Conservation (phyloP, 2,797 vertebrate species). For the Eulemur albifrons region DNA sequence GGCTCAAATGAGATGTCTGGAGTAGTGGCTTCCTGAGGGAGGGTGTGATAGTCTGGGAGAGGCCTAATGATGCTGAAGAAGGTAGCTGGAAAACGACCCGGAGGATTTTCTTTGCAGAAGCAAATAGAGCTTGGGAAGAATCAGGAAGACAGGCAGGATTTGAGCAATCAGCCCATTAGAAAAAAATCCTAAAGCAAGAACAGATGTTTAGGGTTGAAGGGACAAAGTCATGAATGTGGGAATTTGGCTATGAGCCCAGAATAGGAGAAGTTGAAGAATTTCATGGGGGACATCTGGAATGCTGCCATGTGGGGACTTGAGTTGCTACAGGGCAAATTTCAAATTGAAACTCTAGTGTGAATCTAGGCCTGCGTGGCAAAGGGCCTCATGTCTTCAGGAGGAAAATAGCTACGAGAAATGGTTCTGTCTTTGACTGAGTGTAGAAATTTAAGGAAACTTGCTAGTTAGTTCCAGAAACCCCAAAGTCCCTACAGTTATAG, state of each 20-base stretch:
- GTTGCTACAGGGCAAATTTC: slow-evolving; percentile 17
- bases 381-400: background rate
- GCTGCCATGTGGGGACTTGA: slow-evolving; percentile 13
- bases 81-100: background rate
- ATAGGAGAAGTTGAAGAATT: slow-evolving; percentile 31
- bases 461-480: slow-evolving; percentile 21
- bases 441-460: slow-evolving; percentile 31
- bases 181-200: slow-evolving; percentile 52
- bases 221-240: slow-evolving; percentile 57
- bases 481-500: background rate
- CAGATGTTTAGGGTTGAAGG: slow-evolving; percentile 67
- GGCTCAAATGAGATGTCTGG: background rate
- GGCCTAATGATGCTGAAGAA: background rate
- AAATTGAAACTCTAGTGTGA: background rate
- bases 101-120: slow-evolving; percentile 28
- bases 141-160: slow-evolving; percentile 36
- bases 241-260: slow-evolving; percentile 62
- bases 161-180: slow-evolving; percentile 48
- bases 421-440: slow-evolving; percentile 3
- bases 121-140: slow-evolving; percentile 48
- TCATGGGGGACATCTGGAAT: background rate
- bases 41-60: background rate
- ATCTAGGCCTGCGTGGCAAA: background rate
- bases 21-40: background rate
- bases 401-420: slow-evolving; percentile 13